Conservation (phyloP, 2,113 vertebrate species). For the Heterochromis multidens region DNA sequence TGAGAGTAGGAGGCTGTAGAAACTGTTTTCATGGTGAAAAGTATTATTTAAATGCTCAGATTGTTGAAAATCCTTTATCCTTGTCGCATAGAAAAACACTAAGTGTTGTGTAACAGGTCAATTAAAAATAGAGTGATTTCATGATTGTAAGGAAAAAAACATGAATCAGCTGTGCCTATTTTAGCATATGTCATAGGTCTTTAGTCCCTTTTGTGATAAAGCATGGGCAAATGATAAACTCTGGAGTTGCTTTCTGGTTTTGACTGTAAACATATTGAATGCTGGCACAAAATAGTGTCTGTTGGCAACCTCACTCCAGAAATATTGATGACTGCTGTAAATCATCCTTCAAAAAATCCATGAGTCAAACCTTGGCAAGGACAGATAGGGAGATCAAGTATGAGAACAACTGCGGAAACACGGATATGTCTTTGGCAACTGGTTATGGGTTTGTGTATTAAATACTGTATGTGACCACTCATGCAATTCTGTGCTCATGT, state of each 20-base stretch:
- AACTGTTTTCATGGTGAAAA: neutral
- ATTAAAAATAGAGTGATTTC: neutral
- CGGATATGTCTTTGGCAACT: neutral
- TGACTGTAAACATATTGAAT: neutral
- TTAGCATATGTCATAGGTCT: neutral
- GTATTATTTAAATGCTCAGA: neutral
- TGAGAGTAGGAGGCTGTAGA: neutral
- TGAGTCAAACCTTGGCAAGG: conserved; percentile 7
- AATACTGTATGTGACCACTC: neutral
- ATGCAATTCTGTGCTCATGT: neutral
- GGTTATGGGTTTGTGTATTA: neutral
- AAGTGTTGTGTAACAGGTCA: neutral
- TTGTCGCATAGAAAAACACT: neutral
- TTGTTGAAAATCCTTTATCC: neutral
- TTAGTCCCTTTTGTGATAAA: neutral
- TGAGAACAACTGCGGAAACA: neutral
- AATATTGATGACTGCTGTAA: conserved; percentile 15
- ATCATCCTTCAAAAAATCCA: neutral
- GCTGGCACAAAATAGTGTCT: conserved; percentile 1
- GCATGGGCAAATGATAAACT: neutral
- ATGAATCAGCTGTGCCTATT: neutral
- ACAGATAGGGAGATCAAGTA: neutral
- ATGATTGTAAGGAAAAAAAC: neutral
- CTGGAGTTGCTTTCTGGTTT: neutral
- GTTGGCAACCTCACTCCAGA: neutral